Evolutionary conservation across 2,797 vertebrate genomes (phyloP).

Genomic region (Oryzias dopingdopingensis): DNA sequence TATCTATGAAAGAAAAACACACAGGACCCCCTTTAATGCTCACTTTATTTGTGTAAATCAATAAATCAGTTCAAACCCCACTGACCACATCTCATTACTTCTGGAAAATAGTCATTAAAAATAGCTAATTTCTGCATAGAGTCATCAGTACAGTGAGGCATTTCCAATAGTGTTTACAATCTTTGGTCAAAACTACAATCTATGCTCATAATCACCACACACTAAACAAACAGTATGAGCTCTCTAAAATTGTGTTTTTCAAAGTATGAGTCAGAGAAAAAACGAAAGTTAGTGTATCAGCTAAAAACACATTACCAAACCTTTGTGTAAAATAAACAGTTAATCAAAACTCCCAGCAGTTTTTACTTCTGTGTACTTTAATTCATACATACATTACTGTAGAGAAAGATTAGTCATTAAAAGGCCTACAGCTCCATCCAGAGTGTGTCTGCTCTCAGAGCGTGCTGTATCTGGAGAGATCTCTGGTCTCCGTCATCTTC

Average conservation of each 20-base stretch:
- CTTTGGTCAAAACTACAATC: no score
- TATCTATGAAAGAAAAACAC: not conserved
- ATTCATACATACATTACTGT: not conserved
- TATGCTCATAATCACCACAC: no score
- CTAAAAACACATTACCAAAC: no score
- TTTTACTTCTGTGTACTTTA: not conserved
- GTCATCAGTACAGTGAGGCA: no score
- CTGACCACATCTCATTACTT: not conserved
- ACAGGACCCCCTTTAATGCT: not conserved
- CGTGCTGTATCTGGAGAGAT: conserved; percentile 61
- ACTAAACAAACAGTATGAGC: no score
- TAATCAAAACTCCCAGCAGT: not conserved
- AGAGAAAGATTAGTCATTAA: conserved; percentile 5
- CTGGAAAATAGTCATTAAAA: not conserved
- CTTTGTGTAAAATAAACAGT: no score
- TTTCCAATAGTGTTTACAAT: no score
- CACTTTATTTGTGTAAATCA: conserved; percentile 20
- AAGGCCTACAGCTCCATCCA: not conserved
- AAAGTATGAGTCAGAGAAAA: no score
- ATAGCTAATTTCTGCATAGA: not conserved
- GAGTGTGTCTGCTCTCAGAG: conserved; percentile 39
- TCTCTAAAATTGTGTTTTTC: no score
- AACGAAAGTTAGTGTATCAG: no score
- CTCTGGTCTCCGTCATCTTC: conserved; percentile 71
- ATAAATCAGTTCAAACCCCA: not conserved